Evolutionary conservation across 2,888 invertebrate genomes (phyloP).

Genomic region (Exephanes ischioxanthus): DNA sequence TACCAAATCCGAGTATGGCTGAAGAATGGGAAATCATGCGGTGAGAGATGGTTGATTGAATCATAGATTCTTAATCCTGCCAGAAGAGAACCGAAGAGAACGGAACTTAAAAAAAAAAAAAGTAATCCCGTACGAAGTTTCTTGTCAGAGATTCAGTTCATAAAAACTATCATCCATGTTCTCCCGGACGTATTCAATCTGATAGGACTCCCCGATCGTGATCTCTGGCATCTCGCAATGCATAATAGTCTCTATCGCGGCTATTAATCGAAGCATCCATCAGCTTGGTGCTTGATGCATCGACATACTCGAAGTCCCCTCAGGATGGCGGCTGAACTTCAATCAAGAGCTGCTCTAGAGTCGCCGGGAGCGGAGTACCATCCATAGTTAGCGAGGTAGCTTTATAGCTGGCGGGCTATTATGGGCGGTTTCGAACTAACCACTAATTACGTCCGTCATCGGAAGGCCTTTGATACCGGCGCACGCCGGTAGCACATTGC

Average conservation of each 20-base stretch:
- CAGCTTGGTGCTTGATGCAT: conserved; percentile 15
- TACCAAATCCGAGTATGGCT: neutral
- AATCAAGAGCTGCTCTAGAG: conserved; percentile 59
- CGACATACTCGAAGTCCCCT: neutral
- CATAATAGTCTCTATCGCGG: conserved; percentile 40
- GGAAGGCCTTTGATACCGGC: conserved; percentile 68
- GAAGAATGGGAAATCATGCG: neutral
- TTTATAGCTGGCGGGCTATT: conserved; percentile 56
- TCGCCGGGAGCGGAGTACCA: conserved; percentile 31
- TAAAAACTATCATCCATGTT: neutral
- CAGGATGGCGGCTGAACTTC: conserved; percentile 44
- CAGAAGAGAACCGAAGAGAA: neutral
- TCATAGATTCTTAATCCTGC: neutral
- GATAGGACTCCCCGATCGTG: conserved; percentile 3
- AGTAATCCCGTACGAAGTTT: neutral
- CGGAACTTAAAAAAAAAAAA: neutral
- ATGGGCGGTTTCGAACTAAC: conserved; percentile 65
- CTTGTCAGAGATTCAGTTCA: neutral
- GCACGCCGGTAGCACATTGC: conserved; percentile 40
- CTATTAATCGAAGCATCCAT: conserved; percentile 35
- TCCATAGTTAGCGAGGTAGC: conserved; percentile 27
- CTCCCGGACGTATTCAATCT: neutral
- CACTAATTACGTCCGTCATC: conserved; percentile 80
- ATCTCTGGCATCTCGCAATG: conserved; percentile 22
- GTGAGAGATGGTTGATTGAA: neutral